Base-by-base conservation (phyloP, 2,888 invertebrate genomes). In the Ditula angustiorana region DNA sequence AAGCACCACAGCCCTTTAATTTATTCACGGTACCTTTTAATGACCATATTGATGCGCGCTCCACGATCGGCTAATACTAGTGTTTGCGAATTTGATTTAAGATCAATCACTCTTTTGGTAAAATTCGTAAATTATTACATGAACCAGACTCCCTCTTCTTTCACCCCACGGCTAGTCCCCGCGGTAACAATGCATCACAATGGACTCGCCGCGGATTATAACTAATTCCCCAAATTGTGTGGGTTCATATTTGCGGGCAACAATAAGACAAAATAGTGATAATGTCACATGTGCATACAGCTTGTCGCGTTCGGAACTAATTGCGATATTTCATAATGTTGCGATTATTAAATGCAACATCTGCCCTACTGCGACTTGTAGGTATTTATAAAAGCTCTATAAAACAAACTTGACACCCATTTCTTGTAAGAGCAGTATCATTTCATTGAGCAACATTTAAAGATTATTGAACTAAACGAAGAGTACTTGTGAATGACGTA, bases 201-300 rank as follows among this genome's bases (percentile, higher is more conserved):
- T 87, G 71, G 89, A 84, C 78, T 80, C 78, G 79, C 75, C 79
- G 85, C 76, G 91, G 92, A 92, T 92, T 92, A 90, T 90, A 88
- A 85, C 89, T 85, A 88, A 90, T 89, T 90, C 90, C 88, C 90
- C 79, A 89, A 90, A 92, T 89, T 87, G 87, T 92, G 88, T 89
- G 88, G 91, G 88, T 91, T 88, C 88, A 91, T 90, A 90, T 88
- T 89, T 86, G 81, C 78, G 79, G 74, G 72, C 75, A 88, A 92
- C 90, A 92, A 92, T 91, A 87, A 88, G 87, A 88, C 88, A 87
- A 88, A 88, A 88, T 89, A 87, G 85, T 86, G 87, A 88, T 88
- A 90, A 86, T 89, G 90, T 88, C 91, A 79, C 90, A 91, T 92
- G 90, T 89, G 90, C 79, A 81, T 83, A 82, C 79, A 83, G 87